These are phyloP conservation scores for Sepioteuthis lessoniana DNA, from an alignment of 2,888 invertebrate species.

Conservation along the genomic window DNA sequence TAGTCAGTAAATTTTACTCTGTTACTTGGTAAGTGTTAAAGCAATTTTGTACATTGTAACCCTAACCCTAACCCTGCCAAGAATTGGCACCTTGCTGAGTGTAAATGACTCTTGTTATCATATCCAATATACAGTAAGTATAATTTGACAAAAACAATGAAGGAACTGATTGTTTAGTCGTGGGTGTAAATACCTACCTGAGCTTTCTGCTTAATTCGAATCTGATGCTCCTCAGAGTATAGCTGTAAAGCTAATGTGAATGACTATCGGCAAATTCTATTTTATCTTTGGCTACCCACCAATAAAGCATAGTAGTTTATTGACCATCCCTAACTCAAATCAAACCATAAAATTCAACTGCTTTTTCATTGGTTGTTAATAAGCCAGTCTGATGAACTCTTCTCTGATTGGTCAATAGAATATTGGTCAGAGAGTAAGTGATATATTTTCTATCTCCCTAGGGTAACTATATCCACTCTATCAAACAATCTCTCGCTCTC, in stretches of 20 bases:
- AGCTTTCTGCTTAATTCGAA: not conserved
- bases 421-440: not conserved
- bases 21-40: not conserved
- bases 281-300: not conserved
- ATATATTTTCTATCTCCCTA: not conserved
- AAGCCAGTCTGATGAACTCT: not conserved
- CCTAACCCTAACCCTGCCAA: no score
- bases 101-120: not conserved
- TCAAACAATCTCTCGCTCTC: not conserved
- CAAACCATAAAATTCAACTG: not conserved
- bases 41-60: not conserved
- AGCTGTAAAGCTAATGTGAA: not conserved
- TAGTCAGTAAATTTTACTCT: no score
- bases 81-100: not conserved
- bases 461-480: not conserved
- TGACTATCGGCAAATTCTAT: not conserved
- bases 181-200: not conserved
- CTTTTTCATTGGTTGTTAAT: not conserved
- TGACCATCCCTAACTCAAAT: not conserved
- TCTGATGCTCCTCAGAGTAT: not conserved
- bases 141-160: not conserved
- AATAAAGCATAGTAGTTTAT: not conserved
- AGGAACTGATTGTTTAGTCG: not conserved
- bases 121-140: not conserved
- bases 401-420: slow-evolving; percentile 16